phyloP scores from a whole-genome alignment of 2,797 vertebrate genomes.

The Babyrousa celebensis region DNA sequence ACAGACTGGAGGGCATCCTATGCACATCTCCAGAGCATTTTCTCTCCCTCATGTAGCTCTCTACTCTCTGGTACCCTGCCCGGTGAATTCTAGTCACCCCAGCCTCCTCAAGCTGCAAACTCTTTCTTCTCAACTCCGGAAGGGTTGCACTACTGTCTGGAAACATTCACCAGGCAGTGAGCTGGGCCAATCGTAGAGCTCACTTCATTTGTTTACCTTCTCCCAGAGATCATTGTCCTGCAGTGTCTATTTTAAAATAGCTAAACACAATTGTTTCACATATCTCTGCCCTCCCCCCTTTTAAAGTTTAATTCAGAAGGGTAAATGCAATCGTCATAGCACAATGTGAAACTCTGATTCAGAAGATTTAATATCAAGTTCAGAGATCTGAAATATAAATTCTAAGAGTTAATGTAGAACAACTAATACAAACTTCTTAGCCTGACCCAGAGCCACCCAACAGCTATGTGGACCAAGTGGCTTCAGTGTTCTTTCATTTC shows the following conservation, averaged over 20 bases:
- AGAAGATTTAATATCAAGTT: neutral
- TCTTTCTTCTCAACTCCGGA: neutral
- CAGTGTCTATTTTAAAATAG: neutral
- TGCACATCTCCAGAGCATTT: neutral
- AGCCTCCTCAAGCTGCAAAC: neutral
- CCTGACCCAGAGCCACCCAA: conserved; percentile 3
- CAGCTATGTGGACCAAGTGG: neutral
- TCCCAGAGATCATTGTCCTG: neutral
- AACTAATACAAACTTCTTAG: conserved; percentile 52
- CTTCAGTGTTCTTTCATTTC: neutral
- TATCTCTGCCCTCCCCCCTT: neutral
- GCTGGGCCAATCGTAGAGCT: neutral
- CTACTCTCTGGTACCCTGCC: neutral
- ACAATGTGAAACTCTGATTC: neutral
- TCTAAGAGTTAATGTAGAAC: conserved; percentile 18
- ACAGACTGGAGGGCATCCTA: neutral
- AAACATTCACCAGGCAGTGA: neutral
- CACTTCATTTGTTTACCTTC: neutral
- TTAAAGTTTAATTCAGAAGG: neutral
- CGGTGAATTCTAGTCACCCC: neutral
- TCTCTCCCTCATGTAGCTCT: neutral
- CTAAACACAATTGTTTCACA: neutral
- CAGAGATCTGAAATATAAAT: conserved; percentile 56
- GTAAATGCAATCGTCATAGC: neutral
- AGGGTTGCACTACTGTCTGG: neutral